Base-by-base conservation (phyloP, 2,797 vertebrate genomes). In the Cottoperca gobio region DNA sequence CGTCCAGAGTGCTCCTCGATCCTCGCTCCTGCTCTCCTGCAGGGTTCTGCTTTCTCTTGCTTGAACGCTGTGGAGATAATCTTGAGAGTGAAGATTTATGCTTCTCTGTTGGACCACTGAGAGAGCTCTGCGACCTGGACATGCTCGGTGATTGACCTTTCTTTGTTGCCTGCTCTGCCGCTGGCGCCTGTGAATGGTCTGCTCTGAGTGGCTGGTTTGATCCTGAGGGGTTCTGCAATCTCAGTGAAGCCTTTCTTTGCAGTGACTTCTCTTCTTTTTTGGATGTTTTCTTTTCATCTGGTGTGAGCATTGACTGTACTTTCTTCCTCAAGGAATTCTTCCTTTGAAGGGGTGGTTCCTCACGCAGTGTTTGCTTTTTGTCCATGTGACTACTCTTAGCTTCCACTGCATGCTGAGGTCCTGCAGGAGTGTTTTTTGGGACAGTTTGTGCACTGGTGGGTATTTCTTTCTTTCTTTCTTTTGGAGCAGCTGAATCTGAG, bases 261-360 rank as follows among this genome's bases (percentile, higher is more conserved):
- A 87, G 40, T 0, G 84, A 49, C 49, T 82, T 86, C 31, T 89
- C 88, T 8, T 92, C 89, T 67, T 88, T 92, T 60, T 70, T 87
- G 37, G 69, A 52, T 26, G 50, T 3, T 72, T 84, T 91, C 70
- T 83, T 86, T 9, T 93, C 89, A 0, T 91, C 86, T 4, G 79
- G 26, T 0, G 53, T 13, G 7, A 87, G 69, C 26, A 72, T 5
- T 0, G 85, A 73, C 14, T 80, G 45, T 0, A 84, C 70, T 73
- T 86, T 91, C 45, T 13, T 78, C 55, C 59, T 90, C 6, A 83
- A 1, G 4, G 87, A 91, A 24, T 71, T 82, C 46, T 85, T 92
- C 67, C 88, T 83, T 52, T 89, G 85, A 6, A 88, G 66, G 0
- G 42, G 8, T 0, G 48, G 16, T 2, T 83, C 78, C 17, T 89